Base-by-base conservation (phyloP, 2,797 vertebrate species). In the Muscicapa comitata region DNA sequence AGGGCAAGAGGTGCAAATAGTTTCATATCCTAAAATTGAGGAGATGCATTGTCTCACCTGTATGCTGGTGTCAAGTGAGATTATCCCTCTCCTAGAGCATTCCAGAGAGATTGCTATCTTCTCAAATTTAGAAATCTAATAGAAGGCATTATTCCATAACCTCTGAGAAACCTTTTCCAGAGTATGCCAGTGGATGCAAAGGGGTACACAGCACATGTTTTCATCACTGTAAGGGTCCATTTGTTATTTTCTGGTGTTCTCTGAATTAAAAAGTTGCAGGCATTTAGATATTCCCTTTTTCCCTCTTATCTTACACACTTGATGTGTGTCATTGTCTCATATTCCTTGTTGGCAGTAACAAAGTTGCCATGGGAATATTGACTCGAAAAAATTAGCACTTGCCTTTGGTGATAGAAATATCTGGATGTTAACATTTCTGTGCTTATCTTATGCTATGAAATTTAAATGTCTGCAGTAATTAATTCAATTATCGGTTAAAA, bases 341-440 rank as follows among this genome's bases (percentile, higher is more conserved):
- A 35, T 42, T 59, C 21, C 25, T 68, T 72, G 42, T 54, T 61
- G 45, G 31, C 2, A 0, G 33, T 47, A 82, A 43, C 50, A 81
- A 92, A 95, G 90, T 88, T 95, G 80, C 86, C 45, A 53, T 85
- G 80, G 80, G 83, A 92, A 94, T 86, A 90, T 48, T 63, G 67
- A 51, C 59, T 87, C 45, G 73, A 76, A 92, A 92, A 88, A 90
- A 38, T 42, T 78, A 84, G 61, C 47, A 35, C 65, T 91, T 78
- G 24, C 16, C 62, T 92, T 83, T 77, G 25, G 17, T 78, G 62
- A 38, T n/a, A 59, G 55, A 74, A 86, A 42, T 55, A 77, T 76
- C 54, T 83, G 68, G 55, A 51, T 86, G 55, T 66, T 82, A 70
- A 51, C 2, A 3, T 78, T 79, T 70, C 71, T 95, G 19, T 70